Conservation (phyloP, 2,888 invertebrate species). For the Sicus ferrugineus region DNA sequence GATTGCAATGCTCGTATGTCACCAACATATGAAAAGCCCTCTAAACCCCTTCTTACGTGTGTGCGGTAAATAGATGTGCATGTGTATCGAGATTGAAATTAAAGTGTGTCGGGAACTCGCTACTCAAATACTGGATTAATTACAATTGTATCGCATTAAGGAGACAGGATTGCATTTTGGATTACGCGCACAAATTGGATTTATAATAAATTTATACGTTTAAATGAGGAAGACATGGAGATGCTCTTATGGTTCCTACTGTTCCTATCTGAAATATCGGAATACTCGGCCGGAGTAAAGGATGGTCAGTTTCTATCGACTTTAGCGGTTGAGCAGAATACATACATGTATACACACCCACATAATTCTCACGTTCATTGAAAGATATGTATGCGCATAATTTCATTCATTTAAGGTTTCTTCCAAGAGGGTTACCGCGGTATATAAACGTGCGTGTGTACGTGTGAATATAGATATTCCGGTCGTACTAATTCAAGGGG, state of each 20-base stretch:
- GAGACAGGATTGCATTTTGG: conserved; percentile 1
- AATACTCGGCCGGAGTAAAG: conserved; percentile 25
- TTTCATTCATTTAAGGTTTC: too few relatives aligned
- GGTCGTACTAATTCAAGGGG: too few relatives aligned
- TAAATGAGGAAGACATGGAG: conserved; percentile 33
- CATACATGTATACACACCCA: not conserved
- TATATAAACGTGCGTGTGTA: too few relatives aligned
- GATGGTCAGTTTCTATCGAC: conserved; percentile 24
- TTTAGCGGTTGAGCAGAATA: too few relatives aligned
- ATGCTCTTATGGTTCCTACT: conserved; percentile 30
- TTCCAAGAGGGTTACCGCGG: too few relatives aligned
- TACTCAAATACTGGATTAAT: not conserved
- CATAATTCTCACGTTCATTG: not conserved
- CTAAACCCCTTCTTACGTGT: too few relatives aligned
- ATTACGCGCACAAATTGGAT: conserved; percentile 3
- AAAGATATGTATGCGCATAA: too few relatives aligned
- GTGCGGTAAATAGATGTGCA: not conserved
- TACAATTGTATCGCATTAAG: not conserved
- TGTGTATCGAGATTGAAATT: not conserved
- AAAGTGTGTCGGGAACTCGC: not conserved
- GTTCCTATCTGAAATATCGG: conserved; percentile 32
- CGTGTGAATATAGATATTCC: too few relatives aligned
- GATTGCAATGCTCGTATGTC: not conserved
- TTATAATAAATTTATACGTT: not conserved
- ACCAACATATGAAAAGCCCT: not conserved